A percentile compares a stretch with the other conserved stretches of the same genome.
Conservation (phyloP, 2,888 invertebrate genomes). For the Eledona agricola region DNA sequence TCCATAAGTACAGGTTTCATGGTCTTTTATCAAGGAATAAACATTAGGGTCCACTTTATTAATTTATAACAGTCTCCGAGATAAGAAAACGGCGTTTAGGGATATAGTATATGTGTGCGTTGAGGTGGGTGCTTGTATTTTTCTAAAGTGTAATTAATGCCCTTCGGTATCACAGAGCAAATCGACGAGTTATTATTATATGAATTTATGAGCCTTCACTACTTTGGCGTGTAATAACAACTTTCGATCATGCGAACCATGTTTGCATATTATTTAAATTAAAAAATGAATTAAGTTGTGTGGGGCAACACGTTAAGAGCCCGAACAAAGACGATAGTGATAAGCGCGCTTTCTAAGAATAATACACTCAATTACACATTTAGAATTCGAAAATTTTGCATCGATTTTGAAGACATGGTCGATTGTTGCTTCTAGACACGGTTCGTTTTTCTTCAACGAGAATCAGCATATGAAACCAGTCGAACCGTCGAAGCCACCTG, state of each 20-base stretch:
- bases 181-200: slow-evolving; percentile 34
- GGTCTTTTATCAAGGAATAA: slow-evolving; percentile 37
- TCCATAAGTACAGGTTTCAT: slow-evolving; percentile 18
- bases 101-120: slow-evolving; percentile 3
- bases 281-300: slow-evolving; percentile 35
- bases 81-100: slow-evolving; percentile 29
- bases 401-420: slow-evolving; percentile 9
- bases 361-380: no score
- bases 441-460: slow-evolving; percentile 1
- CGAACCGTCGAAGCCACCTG: slow-evolving; percentile 33
- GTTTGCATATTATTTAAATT: slow-evolving; percentile 37
- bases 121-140: slow-evolving; percentile 10
- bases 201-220: slow-evolving; percentile 31
- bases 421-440: background rate
- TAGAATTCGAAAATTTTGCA: no score
- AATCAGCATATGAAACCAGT: slow-evolving; percentile 25
- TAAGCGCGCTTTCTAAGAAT: no score
- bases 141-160: slow-evolving; percentile 27
- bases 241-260: slow-evolving; percentile 30
- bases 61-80: slow-evolving; percentile 32
- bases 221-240: slow-evolving; percentile 24
- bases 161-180: slow-evolving; percentile 15
- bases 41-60: slow-evolving; percentile 38
- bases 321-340: no score
- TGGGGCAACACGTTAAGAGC: slow-evolving; percentile 3